Conservation (phyloP, 1,140 invertebrate genomes). For the Drosophila obscura region DNA sequence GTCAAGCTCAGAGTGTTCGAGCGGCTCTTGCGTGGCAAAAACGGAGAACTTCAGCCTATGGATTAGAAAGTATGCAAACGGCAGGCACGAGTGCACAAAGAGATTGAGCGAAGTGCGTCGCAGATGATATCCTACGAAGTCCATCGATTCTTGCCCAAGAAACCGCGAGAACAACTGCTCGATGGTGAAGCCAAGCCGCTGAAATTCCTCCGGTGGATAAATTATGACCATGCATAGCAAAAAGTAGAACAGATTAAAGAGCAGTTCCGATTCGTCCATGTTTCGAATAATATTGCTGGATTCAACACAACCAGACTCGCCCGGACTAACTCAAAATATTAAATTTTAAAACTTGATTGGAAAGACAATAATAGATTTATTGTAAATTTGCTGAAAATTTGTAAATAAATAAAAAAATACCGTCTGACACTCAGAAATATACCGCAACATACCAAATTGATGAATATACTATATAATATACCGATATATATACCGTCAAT, state of each 20-base stretch:
- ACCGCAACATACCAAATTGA: not conserved
- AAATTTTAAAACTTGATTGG: too few species aligned
- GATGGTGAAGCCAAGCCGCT: conserved; percentile 89
- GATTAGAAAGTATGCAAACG: conserved; percentile 88
- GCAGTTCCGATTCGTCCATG: conserved; percentile 84
- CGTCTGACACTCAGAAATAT: too few species aligned
- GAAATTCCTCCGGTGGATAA: conserved; percentile 90
- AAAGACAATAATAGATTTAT: too few species aligned
- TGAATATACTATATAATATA: conserved; percentile 9
- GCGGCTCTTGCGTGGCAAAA: conserved; percentile 76
- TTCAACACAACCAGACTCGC: conserved; percentile 25
- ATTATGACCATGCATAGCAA: conserved; percentile 88
- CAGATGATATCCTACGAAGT: conserved; percentile 90
- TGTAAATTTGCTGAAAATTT: too few species aligned
- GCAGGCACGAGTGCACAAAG: conserved; percentile 88
- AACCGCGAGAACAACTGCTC: conserved; percentile 87
- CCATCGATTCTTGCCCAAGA: conserved; percentile 88
- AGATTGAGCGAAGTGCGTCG: conserved; percentile 87
- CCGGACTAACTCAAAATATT: not conserved
- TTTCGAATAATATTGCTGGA: conserved; percentile 68
- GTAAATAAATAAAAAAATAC: too few species aligned
- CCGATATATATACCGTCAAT: too few species aligned
- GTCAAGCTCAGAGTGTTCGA: conserved; percentile 78
- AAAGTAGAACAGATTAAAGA: conserved; percentile 89
- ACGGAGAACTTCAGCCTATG: conserved; percentile 84